These are phyloP conservation scores for Camptogramma bilineatum DNA, from an alignment of 2,888 invertebrate genomes.

Conservation along the genomic window DNA sequence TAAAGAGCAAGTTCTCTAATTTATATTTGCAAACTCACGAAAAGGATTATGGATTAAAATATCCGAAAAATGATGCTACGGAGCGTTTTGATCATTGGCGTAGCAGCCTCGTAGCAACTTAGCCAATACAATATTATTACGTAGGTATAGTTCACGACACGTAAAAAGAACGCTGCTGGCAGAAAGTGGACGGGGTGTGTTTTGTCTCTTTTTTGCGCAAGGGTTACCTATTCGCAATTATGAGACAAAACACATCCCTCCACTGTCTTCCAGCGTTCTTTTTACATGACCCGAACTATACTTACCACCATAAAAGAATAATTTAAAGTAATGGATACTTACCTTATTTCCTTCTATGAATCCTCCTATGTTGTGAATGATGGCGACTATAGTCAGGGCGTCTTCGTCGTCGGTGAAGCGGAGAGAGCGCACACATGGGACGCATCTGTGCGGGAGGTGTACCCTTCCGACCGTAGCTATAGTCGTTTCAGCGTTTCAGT, in stretches of 20 bases:
- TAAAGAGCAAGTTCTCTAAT: background rate
- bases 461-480: conserved; percentile 65
- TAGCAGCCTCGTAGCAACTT: conserved; percentile 21
- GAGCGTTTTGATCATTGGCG: background rate
- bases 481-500: conserved; percentile 49
- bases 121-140: background rate
- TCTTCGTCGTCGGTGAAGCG: conserved; percentile 61
- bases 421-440: conserved; percentile 79
- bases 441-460: conserved; percentile 83
- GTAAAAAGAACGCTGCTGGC: no score
- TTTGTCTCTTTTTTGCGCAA: no score
- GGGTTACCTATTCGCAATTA: no score
- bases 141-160: no score
- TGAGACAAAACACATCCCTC: no score
- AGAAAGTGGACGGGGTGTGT: no score
- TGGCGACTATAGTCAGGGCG: conserved; percentile 55
- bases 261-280: no score
- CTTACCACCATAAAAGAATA: no score
- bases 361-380: conserved; percentile 4
- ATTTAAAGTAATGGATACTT: no score
- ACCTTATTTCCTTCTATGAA: background rate
- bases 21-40: background rate
- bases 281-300: no score
- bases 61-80: no score
- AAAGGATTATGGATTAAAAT: no score